A percentile compares a stretch with the other conserved stretches of the same genome.
Conservation (phyloP, 1,140 invertebrate species). For the Drosophila parvula region DNA sequence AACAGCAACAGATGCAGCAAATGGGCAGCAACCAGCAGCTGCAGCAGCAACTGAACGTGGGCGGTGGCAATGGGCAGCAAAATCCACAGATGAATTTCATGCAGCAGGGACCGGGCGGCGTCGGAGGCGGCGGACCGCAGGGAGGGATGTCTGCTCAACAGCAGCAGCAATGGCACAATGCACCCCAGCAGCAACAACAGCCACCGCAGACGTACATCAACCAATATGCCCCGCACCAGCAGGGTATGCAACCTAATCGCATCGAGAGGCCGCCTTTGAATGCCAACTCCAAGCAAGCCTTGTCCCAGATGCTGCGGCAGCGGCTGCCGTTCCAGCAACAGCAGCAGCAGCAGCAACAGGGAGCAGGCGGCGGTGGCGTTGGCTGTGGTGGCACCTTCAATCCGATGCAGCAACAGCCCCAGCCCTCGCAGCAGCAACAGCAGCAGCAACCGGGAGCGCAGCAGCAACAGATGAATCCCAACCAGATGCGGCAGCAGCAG, state of each 20-base stretch:
- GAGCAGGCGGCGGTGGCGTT: slow-evolving; percentile 49
- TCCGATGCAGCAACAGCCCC: slow-evolving; percentile 84
- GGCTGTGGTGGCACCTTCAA: slow-evolving; percentile 82
- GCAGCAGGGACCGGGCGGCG: slow-evolving; percentile 64
- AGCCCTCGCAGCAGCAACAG: slow-evolving; percentile 70
- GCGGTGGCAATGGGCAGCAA: slow-evolving; percentile 69
- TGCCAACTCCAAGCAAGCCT: slow-evolving; percentile 91
- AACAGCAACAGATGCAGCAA: slow-evolving; percentile 72
- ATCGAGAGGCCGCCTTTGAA: slow-evolving; percentile 89
- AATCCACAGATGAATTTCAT: slow-evolving; percentile 80
- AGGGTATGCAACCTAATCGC: slow-evolving; percentile 85
- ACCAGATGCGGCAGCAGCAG: slow-evolving; percentile 66
- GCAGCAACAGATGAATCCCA: slow-evolving; percentile 70
- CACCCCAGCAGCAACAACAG: slow-evolving; percentile 76
- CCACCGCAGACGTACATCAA: slow-evolving; percentile 70
- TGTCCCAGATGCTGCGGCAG: slow-evolving; percentile 93
- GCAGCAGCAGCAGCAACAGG: slow-evolving; percentile 69
- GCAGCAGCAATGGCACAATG: slow-evolving; percentile 70
- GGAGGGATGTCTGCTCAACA: slow-evolving; percentile 59
- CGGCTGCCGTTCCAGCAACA: slow-evolving; percentile 86
- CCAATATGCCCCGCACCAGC: slow-evolving; percentile 70
- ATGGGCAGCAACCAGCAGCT: slow-evolving; percentile 73
- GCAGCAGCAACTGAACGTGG: slow-evolving; percentile 71
- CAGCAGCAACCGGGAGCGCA: slow-evolving; percentile 54
- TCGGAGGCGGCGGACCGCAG: slow-evolving; percentile 58